Evolutionary conservation across 2,888 invertebrate species (phyloP).

Genomic region (Epicampocera succincta): DNA sequence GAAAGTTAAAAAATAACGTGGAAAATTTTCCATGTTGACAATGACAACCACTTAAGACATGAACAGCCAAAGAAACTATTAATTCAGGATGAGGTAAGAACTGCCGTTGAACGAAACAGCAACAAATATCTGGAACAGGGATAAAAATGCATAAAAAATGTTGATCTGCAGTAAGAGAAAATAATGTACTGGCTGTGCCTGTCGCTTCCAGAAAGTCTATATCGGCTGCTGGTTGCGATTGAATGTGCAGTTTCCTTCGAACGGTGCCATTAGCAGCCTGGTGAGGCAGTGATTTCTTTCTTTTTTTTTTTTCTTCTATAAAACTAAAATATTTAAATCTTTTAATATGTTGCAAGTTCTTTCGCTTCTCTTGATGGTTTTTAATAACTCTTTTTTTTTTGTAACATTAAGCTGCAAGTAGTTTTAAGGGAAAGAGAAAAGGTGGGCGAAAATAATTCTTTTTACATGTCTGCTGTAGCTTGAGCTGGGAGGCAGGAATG

Average conservation of each 20-base stretch:
- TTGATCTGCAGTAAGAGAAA: slow-evolving; percentile 24
- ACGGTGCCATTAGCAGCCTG: slow-evolving; percentile 5
- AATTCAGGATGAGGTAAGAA: slow-evolving; percentile 28
- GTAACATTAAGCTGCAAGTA: not conserved
- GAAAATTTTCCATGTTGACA: slow-evolving; percentile 41
- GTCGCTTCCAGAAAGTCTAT: not conserved
- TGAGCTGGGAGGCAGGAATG: too few relatives aligned
- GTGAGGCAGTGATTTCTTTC: slow-evolving; percentile 25
- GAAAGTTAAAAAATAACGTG: not conserved
- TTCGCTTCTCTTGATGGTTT: not conserved
- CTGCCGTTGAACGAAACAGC: not conserved
- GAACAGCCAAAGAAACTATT: slow-evolving; percentile 37
- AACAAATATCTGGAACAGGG: not conserved
- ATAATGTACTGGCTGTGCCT: slow-evolving; percentile 4
- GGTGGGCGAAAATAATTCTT: not conserved
- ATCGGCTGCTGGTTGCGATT: not conserved
- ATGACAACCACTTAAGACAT: slow-evolving; percentile 63
- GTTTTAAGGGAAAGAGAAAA: not conserved
- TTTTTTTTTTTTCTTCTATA: slow-evolving; percentile 32
- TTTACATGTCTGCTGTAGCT: too few relatives aligned
- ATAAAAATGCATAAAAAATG: slow-evolving; percentile 22
- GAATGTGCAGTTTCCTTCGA: not conserved
- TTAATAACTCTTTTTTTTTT: slow-evolving; percentile 1
- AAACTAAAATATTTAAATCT: slow-evolving; percentile 40
- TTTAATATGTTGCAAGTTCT: not conserved